Conservation (phyloP, 2,113 vertebrate genomes). For the Atrichornis clamosus region DNA sequence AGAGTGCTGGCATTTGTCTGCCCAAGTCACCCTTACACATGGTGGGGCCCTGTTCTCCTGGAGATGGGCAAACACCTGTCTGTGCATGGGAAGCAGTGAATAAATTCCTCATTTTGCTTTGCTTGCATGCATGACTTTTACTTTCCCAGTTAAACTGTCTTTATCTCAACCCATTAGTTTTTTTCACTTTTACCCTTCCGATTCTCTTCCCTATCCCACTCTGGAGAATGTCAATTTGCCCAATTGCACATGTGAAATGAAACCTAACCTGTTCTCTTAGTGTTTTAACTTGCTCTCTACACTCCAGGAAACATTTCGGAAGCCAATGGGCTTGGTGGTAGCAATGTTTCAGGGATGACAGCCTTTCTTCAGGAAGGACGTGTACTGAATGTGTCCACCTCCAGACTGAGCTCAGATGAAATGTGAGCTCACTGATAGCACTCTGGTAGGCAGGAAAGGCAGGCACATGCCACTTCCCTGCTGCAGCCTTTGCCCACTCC, state of each 20-base stretch:
- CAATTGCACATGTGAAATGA: background rate
- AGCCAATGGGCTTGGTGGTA: background rate
- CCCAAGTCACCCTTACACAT: rapidly evolving
- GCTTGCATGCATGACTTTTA: rapidly evolving
- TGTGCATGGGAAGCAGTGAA: background rate
- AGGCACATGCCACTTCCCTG: background rate
- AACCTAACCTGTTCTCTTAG: background rate
- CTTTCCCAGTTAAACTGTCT: background rate
- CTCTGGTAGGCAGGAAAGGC: background rate
- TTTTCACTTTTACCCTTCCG: background rate
- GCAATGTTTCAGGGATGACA: background rate
- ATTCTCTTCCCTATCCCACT: background rate
- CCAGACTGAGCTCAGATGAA: background rate
- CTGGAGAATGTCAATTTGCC: background rate
- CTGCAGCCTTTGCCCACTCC: background rate
- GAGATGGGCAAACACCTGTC: background rate
- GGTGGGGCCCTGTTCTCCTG: background rate
- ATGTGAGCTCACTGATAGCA: background rate
- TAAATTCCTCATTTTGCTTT: background rate
- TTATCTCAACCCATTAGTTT: background rate
- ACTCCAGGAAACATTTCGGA: rapidly evolving
- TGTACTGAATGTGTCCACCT: background rate
- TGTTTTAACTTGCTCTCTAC: background rate
- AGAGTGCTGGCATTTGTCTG: background rate
- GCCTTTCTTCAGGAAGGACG: background rate